These are phyloP conservation scores for Hydriomena furcata DNA, from an alignment of 2,888 invertebrate genomes.

Conservation along the genomic window DNA sequence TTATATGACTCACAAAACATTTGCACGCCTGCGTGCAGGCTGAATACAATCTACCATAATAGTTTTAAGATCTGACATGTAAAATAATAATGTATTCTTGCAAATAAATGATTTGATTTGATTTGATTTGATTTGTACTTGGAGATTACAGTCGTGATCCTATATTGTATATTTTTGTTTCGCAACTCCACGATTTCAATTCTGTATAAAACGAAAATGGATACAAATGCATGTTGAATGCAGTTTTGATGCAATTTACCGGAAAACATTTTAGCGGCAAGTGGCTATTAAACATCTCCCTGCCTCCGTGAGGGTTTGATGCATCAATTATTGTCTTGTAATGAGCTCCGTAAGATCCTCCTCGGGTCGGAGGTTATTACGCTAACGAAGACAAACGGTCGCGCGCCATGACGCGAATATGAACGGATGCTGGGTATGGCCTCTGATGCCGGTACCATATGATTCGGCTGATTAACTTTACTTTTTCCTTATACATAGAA, in stretches of 20 bases:
- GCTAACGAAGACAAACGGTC: constrained; percentile 63
- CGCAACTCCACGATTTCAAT: no score
- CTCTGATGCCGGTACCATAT: background rate
- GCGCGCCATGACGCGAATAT: constrained; percentile 51
- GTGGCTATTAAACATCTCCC: background rate
- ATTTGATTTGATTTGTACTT: no score
- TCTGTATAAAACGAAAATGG: no score
- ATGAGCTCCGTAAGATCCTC: constrained; percentile 21
- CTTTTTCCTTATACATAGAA: no score
- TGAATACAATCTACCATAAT: no score
- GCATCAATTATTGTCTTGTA: constrained; percentile 34
- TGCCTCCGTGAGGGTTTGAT: constrained; percentile 18
- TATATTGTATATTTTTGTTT: no score
- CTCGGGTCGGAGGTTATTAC: constrained; percentile 40
- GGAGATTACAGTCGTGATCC: no score
- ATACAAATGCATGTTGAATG: background rate
- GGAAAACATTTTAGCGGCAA: background rate
- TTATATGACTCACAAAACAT: no score
- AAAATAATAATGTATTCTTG: no score
- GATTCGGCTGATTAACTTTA: constrained; percentile 1
- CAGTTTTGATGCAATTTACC: background rate
- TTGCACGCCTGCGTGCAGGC: no score
- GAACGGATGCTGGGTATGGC: constrained; percentile 38
- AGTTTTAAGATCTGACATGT: no score
- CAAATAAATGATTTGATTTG: no score